Conservation (phyloP, 2,888 invertebrate genomes). For the Chrysolina oricalcia region DNA sequence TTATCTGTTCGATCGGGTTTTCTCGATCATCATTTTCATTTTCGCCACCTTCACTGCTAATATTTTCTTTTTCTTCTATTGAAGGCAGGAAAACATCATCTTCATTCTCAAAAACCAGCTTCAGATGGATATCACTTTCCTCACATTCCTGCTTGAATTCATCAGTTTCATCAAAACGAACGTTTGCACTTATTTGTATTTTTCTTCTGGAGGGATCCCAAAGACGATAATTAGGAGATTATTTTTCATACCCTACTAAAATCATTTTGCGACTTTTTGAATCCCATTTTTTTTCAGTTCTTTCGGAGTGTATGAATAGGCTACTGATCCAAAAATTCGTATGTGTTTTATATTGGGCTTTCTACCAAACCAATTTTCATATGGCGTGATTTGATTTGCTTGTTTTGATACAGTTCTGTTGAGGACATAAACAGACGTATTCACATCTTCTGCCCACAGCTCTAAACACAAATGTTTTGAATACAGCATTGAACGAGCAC, state of each 20-base stretch:
- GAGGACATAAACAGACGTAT: not conserved
- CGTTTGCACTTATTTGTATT: not conserved
- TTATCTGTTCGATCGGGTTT: not conserved
- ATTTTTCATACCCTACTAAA: not conserved
- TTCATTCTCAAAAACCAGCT: not conserved
- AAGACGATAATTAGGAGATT: too few species aligned
- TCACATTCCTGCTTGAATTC: not conserved
- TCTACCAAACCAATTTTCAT: slow-evolving; percentile 19
- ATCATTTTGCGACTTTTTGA: not conserved
- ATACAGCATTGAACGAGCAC: slow-evolving; percentile 3
- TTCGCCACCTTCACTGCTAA: not conserved
- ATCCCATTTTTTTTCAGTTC: not conserved
- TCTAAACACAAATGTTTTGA: not conserved
- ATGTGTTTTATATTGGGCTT: slow-evolving; percentile 30
- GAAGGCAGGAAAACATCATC: not conserved
- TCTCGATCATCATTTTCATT: not conserved
- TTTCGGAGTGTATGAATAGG: not conserved
- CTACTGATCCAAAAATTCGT: slow-evolving; percentile 22
- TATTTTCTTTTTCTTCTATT: not conserved
- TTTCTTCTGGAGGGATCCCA: too few species aligned
- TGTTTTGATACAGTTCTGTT: not conserved
- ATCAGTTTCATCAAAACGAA: not conserved
- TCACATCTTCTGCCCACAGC: not conserved
- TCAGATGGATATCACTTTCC: slow-evolving; percentile 6
- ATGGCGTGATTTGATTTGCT: not conserved